Evolutionary conservation across 2,113 vertebrate species (phyloP).

Genomic region (Leptodactylus fuscus): DNA sequence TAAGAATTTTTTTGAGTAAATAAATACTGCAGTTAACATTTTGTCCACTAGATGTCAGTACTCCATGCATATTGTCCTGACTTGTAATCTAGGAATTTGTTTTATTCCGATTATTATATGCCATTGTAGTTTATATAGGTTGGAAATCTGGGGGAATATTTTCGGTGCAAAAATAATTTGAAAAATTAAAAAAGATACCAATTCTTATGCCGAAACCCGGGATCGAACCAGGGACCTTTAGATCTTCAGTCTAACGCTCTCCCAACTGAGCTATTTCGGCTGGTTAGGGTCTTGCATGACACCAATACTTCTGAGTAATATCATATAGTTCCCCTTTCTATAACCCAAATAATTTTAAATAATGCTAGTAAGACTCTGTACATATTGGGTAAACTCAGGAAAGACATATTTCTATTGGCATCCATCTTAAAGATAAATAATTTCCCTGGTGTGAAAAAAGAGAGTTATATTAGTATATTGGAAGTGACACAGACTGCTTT

Average conservation of each 20-base stretch:
- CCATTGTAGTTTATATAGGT: neutral
- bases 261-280: constrained; percentile 50
- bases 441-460: neutral
- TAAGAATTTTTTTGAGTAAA: too few species aligned
- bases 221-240: constrained; percentile 3
- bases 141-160: neutral
- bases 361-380: too few species aligned
- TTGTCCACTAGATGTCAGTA: constrained; percentile 11
- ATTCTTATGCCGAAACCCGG: neutral
- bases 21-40: neutral
- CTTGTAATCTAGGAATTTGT: neutral
- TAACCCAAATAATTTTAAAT: too few species aligned
- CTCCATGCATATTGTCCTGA: neutral
- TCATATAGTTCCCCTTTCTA: too few species aligned
- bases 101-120: neutral
- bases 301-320: too few species aligned
- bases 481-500: neutral
- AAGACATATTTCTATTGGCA: too few species aligned
- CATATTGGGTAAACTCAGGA: too few species aligned
- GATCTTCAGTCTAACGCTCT: constrained; percentile 20
- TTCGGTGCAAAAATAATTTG: neutral
- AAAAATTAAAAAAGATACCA: too few species aligned
- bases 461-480: neutral
- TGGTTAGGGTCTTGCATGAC: neutral
- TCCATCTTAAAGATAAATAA: too few species aligned